A percentile compares a stretch with the other conserved stretches of the same genome.
phyloP scores from a whole-genome alignment of 1,140 invertebrate species.

The Andrena cerasifolii region DNA sequence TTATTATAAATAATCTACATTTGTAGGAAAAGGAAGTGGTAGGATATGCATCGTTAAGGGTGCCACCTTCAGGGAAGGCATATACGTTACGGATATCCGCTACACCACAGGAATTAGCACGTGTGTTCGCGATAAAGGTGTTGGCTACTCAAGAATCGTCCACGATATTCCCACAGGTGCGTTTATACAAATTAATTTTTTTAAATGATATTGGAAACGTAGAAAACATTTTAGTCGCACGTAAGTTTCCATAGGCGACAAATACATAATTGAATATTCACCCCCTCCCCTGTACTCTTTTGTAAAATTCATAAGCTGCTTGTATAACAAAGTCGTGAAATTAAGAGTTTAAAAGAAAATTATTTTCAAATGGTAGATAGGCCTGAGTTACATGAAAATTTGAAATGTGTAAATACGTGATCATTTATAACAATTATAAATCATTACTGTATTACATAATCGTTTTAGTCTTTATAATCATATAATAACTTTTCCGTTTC shows the following conservation, averaged over 20 bases:
- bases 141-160: conserved; percentile 76
- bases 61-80: conserved; percentile 73
- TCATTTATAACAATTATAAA: too few species aligned
- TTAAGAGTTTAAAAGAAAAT: too few species aligned
- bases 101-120: conserved; percentile 72
- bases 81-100: conserved; percentile 77
- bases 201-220: not conserved
- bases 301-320: not conserved
- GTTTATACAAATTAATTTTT: conserved; percentile 36
- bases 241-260: not conserved
- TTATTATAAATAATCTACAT: conserved; percentile 19
- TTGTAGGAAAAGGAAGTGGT: conserved; percentile 76
- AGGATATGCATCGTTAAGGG: conserved; percentile 74
- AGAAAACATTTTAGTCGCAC: not conserved
- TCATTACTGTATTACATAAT: too few species aligned
- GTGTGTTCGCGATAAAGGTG: conserved; percentile 75
- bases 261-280: not conserved
- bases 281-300: not conserved
- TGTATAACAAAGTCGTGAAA: not conserved
- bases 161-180: conserved; percentile 75
- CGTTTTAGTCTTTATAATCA: too few species aligned
- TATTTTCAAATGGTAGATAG: too few species aligned
- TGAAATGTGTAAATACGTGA: too few species aligned
- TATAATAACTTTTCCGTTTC: too few species aligned
- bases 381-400: too few species aligned